Evolutionary conservation across 2,113 vertebrate species (phyloP).

Genomic region (Delphinapterus leucas): DNA sequence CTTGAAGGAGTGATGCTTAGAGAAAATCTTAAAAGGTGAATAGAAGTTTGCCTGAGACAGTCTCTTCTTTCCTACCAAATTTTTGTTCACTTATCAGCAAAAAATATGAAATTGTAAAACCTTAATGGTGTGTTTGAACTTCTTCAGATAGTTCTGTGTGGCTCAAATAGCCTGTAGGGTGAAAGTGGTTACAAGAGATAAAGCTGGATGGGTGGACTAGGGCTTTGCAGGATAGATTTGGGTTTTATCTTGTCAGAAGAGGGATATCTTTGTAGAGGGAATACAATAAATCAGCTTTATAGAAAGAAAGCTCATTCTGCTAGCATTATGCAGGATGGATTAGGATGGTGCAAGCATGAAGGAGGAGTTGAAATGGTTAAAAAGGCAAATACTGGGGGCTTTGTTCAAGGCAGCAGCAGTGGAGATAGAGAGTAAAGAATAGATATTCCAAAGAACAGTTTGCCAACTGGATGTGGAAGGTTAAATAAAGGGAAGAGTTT

Average conservation of each 20-base stretch:
- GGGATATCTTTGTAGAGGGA: not conserved
- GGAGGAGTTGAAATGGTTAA: not conserved
- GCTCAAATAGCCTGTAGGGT: not conserved
- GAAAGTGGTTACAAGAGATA: not conserved
- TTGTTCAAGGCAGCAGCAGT: not conserved
- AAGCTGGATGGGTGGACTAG: not conserved
- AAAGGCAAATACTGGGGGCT: not conserved
- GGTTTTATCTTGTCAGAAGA: not conserved
- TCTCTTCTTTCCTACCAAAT: not conserved
- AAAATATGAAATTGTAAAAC: not conserved
- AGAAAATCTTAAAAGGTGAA: constrained; percentile 1
- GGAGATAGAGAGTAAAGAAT: not conserved
- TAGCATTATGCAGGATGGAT: not conserved
- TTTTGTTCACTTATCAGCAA: not conserved
- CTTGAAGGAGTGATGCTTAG: not conserved
- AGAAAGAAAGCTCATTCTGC: constrained; percentile 19
- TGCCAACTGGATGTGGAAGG: not conserved
- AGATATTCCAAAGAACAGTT: not conserved
- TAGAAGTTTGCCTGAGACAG: not conserved
- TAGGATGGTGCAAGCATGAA: not conserved
- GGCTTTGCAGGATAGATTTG: not conserved
- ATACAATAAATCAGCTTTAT: not conserved
- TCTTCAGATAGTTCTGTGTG: not conserved
- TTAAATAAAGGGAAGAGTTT: constrained; percentile 1
- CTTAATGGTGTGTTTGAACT: not conserved